Conservation (phyloP, 1,140 invertebrate genomes). For the Charaxes varanes region DNA sequence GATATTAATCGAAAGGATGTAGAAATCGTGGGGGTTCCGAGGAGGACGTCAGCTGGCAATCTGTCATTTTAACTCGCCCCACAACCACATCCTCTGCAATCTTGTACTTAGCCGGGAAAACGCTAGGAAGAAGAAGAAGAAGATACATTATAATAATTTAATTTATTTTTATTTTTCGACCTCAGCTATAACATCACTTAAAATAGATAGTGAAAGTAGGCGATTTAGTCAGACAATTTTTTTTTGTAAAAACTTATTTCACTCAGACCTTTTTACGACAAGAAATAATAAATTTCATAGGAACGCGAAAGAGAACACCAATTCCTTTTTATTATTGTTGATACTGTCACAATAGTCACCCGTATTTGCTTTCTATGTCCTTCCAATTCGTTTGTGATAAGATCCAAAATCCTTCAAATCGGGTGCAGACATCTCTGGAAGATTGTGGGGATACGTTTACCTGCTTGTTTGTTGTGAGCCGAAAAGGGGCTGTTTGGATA, state of each 20-base stretch:
- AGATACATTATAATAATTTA: no score
- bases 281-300: conserved; percentile 4
- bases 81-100: no score
- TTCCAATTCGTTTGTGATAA: conserved; percentile 35
- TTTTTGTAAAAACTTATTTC: neutral
- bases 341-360: conserved; percentile 8
- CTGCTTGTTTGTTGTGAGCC: conserved; percentile 67
- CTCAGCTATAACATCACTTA: no score
- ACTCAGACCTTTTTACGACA: neutral
- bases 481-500: conserved; percentile 51
- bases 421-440: conserved; percentile 47
- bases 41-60: no score
- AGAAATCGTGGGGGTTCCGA: no score
- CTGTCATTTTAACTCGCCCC: no score
- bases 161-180: no score
- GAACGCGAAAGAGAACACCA: conserved; percentile 1
- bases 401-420: conserved; percentile 47
- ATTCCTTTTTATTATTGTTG: conserved; percentile 8
- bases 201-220: no score
- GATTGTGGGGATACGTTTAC: conserved; percentile 67
- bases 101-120: no score
- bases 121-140: no score
- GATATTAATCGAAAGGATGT: no score
- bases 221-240: neutral
- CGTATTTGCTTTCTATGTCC: conserved; percentile 11